Conservation (phyloP, 2,797 vertebrate species). For the Columba guinea region DNA sequence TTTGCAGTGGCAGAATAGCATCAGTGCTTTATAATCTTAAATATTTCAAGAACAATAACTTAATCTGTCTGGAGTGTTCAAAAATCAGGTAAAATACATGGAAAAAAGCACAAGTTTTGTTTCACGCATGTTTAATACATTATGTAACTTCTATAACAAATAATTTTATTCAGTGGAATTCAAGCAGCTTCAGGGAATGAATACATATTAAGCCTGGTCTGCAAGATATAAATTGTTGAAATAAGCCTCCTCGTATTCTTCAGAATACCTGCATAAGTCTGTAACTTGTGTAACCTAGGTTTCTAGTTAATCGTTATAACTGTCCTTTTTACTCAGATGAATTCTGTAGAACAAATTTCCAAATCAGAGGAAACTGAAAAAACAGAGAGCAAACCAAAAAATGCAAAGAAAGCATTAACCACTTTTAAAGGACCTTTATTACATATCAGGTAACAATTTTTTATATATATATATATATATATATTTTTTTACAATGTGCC, state of each 20-base stretch:
- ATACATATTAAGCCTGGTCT: neutral
- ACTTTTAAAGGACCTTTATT: constrained; percentile 92
- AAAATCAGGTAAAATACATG: neutral
- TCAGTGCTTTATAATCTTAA: neutral
- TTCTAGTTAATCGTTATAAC: constrained; percentile 36
- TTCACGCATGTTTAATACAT: neutral
- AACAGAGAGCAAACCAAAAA: constrained; percentile 83
- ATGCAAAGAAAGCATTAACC: constrained; percentile 87
- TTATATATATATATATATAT: neutral
- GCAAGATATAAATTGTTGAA: neutral
- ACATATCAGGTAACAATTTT: constrained; percentile 89
- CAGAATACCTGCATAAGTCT: constrained; percentile 1
- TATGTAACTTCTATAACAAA: neutral
- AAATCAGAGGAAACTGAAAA: constrained; percentile 88
- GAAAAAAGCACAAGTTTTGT: neutral
- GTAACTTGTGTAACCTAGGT: neutral
- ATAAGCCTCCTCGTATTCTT: neutral
- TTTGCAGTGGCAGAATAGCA: neutral
- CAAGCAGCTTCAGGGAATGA: neutral
- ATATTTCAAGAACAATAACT: neutral
- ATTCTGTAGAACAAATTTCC: constrained; percentile 83
- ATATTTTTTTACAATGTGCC: neutral
- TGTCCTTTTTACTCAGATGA: constrained; percentile 79
- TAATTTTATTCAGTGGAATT: neutral
- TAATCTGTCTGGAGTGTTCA: neutral